Evolutionary conservation across 2,113 vertebrate genomes (phyloP).

Genomic region (Megalops atlanticus): DNA sequence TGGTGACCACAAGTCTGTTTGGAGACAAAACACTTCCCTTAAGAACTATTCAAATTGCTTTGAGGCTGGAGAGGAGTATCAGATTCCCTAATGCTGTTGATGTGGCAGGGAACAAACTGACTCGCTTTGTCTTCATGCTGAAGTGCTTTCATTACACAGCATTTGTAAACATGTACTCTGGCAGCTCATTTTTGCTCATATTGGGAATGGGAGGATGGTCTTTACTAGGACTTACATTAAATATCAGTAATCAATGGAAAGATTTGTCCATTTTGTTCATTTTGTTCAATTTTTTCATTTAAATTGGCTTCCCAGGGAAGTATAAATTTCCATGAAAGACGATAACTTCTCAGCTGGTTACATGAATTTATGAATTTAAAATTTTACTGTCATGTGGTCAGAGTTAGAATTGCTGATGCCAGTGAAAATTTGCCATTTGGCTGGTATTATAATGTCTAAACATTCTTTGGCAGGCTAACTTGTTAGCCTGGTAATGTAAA

Average conservation of each 20-base stretch:
- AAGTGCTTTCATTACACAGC: conserved; percentile 33
- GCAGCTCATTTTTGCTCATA: not conserved
- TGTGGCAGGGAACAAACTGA: conserved; percentile 35
- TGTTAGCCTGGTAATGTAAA: not conserved
- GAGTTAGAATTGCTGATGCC: no score
- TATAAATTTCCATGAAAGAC: no score
- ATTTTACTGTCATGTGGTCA: no score
- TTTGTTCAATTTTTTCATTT: not conserved
- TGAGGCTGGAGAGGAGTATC: conserved; percentile 22
- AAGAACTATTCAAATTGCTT: conserved; percentile 28
- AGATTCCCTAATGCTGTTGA: conserved; percentile 26
- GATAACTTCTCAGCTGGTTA: no score
- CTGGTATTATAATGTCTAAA: no score
- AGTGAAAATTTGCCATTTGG: no score
- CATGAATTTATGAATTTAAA: no score
- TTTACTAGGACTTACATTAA: not conserved
- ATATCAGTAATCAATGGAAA: no score
- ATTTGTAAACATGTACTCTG: conserved; percentile 26
- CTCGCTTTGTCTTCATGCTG: conserved; percentile 35
- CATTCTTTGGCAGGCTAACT: not conserved
- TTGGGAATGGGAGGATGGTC: not conserved
- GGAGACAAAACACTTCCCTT: conserved; percentile 17
- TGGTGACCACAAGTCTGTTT: conserved; percentile 32
- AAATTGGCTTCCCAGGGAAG: not conserved
- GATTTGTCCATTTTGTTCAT: no score